Conservation (phyloP, 2,888 invertebrate genomes). For the Tribolium freemani region DNA sequence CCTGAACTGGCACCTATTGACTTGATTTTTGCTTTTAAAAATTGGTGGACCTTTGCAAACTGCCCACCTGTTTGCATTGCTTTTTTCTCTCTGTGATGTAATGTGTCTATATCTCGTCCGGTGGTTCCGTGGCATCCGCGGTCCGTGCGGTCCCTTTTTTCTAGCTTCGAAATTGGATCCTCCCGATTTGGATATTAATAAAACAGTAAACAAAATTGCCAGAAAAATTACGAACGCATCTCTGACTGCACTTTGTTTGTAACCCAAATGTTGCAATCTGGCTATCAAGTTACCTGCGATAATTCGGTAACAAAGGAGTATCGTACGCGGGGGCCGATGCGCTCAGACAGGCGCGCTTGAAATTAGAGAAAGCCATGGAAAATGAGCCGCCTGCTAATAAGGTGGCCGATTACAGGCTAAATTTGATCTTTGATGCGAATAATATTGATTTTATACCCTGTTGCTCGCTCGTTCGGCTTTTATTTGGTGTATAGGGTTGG, state of each 20-base stretch:
- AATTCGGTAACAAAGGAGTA: conserved; percentile 63
- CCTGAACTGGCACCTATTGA: too few species aligned
- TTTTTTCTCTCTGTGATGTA: background rate
- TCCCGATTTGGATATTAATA: background rate
- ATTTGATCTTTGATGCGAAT: conserved; percentile 63
- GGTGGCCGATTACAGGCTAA: conserved; percentile 66
- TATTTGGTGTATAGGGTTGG: background rate
- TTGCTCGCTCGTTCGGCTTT: conserved; percentile 46
- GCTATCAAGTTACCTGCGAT: conserved; percentile 56
- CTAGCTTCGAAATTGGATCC: background rate
- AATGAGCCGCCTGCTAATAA: conserved; percentile 64
- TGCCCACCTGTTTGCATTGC: background rate
- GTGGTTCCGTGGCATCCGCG: too few species aligned
- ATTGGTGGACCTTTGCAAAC: too few species aligned
- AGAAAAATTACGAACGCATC: conserved; percentile 52
- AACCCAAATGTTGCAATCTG: conserved; percentile 54
- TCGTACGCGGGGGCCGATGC: conserved; percentile 55
- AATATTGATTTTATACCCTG: conserved; percentile 62
- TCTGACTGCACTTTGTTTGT: conserved; percentile 54
- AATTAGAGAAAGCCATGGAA: conserved; percentile 62
- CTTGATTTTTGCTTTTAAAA: too few species aligned
- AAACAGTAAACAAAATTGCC: conserved; percentile 40
- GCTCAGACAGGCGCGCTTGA: conserved; percentile 60
- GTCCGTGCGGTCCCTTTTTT: background rate
- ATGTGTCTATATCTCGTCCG: background rate